These are phyloP conservation scores for Nibea albiflora DNA, from an alignment of 2,113 vertebrate genomes.

Conservation along the genomic window DNA sequence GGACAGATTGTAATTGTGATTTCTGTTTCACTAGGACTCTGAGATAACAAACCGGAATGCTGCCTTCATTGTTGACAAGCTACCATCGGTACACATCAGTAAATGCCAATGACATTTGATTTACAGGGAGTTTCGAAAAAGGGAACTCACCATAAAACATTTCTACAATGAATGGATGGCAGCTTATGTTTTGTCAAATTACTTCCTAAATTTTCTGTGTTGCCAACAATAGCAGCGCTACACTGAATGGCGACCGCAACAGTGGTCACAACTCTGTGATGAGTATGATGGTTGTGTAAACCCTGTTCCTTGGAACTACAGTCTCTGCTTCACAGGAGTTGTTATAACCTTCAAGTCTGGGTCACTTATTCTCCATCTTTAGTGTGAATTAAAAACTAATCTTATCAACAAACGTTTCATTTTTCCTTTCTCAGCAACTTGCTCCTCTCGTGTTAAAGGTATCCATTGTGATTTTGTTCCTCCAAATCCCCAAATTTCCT, in stretches of 20 bases:
- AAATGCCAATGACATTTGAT: constrained; percentile 23
- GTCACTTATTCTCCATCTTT: neutral
- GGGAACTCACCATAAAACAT: constrained; percentile 52
- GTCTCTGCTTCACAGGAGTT: neutral
- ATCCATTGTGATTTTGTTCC: neutral
- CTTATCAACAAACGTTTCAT: neutral
- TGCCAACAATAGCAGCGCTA: constrained; percentile 16
- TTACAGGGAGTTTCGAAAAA: constrained; percentile 46
- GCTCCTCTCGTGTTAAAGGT: neutral
- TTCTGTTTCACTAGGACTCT: constrained; percentile 3
- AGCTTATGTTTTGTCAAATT: neutral
- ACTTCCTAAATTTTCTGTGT: constrained; percentile 50
- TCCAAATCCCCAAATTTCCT: neutral
- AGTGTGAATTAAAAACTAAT: neutral
- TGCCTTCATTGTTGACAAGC: constrained; percentile 7
- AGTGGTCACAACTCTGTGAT: constrained; percentile 5
- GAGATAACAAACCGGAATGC: constrained; percentile 14
- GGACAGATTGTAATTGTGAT: constrained; percentile 3
- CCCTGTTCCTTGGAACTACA: constrained; percentile 5
- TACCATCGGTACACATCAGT: constrained; percentile 12
- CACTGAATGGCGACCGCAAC: neutral
- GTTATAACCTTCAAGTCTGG: neutral
- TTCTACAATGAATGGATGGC: neutral
- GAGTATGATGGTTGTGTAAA: neutral
- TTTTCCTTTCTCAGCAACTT: neutral